Base-by-base conservation (phyloP, 1,140 invertebrate species). In the Akabosia matsudoensis region DNA sequence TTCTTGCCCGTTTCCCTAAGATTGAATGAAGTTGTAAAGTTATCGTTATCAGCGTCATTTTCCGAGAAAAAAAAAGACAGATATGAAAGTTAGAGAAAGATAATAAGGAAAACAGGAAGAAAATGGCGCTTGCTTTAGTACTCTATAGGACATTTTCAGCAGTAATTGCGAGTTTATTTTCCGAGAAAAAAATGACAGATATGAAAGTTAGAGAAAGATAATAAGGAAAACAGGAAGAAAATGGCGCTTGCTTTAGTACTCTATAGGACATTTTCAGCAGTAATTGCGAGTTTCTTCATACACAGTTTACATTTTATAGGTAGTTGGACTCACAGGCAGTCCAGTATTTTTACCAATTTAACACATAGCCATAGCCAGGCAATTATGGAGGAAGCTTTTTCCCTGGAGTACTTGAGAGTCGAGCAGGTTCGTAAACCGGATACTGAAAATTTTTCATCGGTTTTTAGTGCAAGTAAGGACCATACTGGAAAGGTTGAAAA, bases 1-100 rank as follows among this genome's bases (percentile, higher is more conserved):
- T 45, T 45, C 31, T 7, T 67, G 10, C 30, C n/a, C 14, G 1
- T 67, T 30, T 67, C 10, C 31, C 22, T 67, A 24, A 30, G 61
- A 67, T 67, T 67, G 61, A 67, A 67, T 67, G 61, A 31, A 67
- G 61, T 67, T 31, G 54, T 56, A 56, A 24, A 56, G 54, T 56
- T 56, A 56, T 56, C n/a, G n/a, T 67, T 67, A 67, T 67, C 28
- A 30, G 61, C 14, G 14, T n/a, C 54, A 67, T 24, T 30, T 67
- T 67, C 31, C 61, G 31, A 13, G 61, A 67, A 56, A 56, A 22
- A 10, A 30, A 67, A 24, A 67, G 26, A 67, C 2, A 67, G 22
- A 67, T 30, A 30, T 67, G 61, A 67, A 67, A 67, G 61, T 28
- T 10, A 4, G 61, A 10, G 31, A 28, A 61, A 24, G 54, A 61